Evolutionary conservation across 2,888 invertebrate species (phyloP).

Genomic region (Oxyteleia sp.): DNA sequence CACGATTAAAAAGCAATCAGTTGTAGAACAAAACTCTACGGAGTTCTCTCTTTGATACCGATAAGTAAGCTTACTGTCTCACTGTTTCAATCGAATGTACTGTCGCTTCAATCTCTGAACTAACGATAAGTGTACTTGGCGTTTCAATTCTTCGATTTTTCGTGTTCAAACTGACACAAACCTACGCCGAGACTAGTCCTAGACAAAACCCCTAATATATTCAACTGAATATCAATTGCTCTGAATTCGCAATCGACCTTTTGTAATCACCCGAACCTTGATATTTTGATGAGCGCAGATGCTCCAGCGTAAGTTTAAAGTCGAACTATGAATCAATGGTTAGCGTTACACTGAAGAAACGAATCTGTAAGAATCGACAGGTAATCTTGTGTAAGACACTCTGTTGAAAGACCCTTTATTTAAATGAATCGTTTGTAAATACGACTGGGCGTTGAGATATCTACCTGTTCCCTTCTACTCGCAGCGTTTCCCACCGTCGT

Average conservation of each 20-base stretch:
- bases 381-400: constrained; percentile 70
- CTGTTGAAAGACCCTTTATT: constrained; percentile 81
- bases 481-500: constrained; percentile 69
- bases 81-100: constrained; percentile 24
- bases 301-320: constrained; percentile 16
- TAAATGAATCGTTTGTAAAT: constrained; percentile 84
- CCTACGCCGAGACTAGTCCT: constrained; percentile 75
- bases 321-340: constrained; percentile 26
- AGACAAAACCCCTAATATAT: constrained; percentile 72
- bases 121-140: constrained; percentile 45
- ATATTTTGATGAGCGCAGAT: constrained; percentile 12
- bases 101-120: constrained; percentile 16
- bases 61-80: constrained; percentile 45
- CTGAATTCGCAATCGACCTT: neutral
- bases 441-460: constrained; percentile 74
- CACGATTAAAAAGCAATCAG: too few species aligned
- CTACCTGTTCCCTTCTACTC: constrained; percentile 70
- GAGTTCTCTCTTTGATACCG: too few species aligned
- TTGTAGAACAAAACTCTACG: too few species aligned
- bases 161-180: neutral
- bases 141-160: constrained; percentile 19
- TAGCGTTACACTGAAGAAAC: constrained; percentile 36
- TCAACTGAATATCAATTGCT: constrained; percentile 7
- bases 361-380: constrained; percentile 63
- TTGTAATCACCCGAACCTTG: constrained; percentile 1